phyloP scores from a whole-genome alignment of 1,140 invertebrate species.

The Chironomus tepperi region DNA sequence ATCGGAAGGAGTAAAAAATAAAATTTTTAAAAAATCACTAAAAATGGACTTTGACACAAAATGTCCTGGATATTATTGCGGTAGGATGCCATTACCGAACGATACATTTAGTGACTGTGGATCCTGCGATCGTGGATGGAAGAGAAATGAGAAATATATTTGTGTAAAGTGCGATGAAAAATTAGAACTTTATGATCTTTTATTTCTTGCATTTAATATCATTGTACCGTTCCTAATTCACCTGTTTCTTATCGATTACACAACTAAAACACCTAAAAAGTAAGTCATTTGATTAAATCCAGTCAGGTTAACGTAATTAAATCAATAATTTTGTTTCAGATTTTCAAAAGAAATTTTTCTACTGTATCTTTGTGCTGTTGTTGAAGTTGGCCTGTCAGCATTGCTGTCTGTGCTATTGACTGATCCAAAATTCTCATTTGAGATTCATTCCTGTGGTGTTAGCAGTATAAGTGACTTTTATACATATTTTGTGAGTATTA shows the following conservation, averaged over 20 bases:
- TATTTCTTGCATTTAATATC: conserved; percentile 90
- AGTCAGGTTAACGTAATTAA: not conserved
- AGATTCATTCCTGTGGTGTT: conserved; percentile 67
- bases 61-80: conserved; percentile 84
- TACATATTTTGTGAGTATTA: conserved; percentile 54
- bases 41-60: not conserved
- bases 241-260: conserved; percentile 84
- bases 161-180: conserved; percentile 57
- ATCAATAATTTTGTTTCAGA: conserved; percentile 40
- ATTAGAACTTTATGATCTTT: conserved; percentile 83
- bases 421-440: conserved; percentile 66
- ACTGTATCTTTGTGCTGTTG: conserved; percentile 65
- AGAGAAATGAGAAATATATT: conserved; percentile 48
- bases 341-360: conserved; percentile 62
- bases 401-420: conserved; percentile 64
- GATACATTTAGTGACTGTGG: conserved; percentile 70
- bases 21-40: not conserved
- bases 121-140: conserved; percentile 74
- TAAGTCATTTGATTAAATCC: not conserved
- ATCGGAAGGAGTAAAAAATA: not conserved
- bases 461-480: conserved; percentile 88
- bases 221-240: conserved; percentile 76
- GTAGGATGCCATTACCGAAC: conserved; percentile 53
- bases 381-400: conserved; percentile 67
- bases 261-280: conserved; percentile 53